Evolutionary conservation across 2,888 invertebrate genomes (phyloP), one percentile per base, ranked within the genome.

Genomic region (Salticus scenicus): DNA sequence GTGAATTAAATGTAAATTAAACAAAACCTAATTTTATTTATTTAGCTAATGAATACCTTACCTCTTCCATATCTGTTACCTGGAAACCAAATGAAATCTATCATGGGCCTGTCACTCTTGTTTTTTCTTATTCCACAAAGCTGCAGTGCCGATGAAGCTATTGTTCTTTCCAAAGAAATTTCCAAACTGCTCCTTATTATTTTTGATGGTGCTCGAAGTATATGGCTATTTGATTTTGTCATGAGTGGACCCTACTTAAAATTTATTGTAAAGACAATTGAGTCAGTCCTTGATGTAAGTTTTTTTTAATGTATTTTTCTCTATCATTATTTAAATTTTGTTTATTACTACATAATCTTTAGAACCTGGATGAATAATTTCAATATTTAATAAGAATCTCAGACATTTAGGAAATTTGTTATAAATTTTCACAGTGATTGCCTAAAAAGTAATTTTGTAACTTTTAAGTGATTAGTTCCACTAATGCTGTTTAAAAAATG

Each of bases 191-290:
- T 85, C 30, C 12, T 70, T 24, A 27, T 69, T 5, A 79, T 85
- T 70, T 74, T 85, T 28, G 70, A 79, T 28, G 84, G 78, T 17
- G 64, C 57, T 10, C 66, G 84, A 47, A 85, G 84, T 37, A n/a
- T 79, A 0, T 85, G 84, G 84, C 47, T 85, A 14, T 85, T 85
- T 70, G 78, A 85, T 74, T 85, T 85, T 64, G 74, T 85, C 2
- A 7, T 27, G n/a, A 74, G 73, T 85, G 74, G 70, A 0, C 27
- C 47, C 1, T 85, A 70, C 70, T 37, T 85, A n/a, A 41, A 31
- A 47, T 69, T 47, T 74, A 14, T 85, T 4, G 70, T 79, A 24
- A 74, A 47, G 63, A 64, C 78, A 27, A 37, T 79, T n/a, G 69
- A 63, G 24, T 67, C 42, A 28, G 20, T 85, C 1, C n/a, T 74